Conservation (phyloP, 2,888 invertebrate genomes). For the Epirrita christyi region DNA sequence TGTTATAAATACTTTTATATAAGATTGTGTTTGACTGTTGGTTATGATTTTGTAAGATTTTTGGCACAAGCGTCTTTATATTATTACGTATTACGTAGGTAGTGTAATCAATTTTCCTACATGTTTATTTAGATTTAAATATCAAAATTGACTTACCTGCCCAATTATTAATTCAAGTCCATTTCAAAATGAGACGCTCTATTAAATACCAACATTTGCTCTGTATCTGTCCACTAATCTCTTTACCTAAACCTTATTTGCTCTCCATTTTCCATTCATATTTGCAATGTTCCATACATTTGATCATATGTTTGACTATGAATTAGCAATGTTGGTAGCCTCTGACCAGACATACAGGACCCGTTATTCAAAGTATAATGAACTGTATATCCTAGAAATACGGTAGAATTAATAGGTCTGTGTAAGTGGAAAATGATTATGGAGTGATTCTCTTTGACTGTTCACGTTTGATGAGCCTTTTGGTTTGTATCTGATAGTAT, state of each 20-base stretch:
- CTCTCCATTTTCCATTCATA: slow-evolving; percentile 41
- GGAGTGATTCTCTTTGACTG: slow-evolving; percentile 47
- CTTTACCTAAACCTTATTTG: slow-evolving; percentile 32
- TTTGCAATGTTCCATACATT: slow-evolving; percentile 39
- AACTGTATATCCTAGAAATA: slow-evolving; percentile 1
- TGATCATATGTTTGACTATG: slow-evolving; percentile 42
- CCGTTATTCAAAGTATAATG: neutral
- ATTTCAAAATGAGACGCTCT: slow-evolving; percentile 19
- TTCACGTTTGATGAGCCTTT: slow-evolving; percentile 41
- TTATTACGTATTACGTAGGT: too few relatives aligned
- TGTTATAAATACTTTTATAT: too few relatives aligned
- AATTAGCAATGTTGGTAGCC: slow-evolving; percentile 39
- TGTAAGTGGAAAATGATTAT: slow-evolving; percentile 10
- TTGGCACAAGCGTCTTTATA: too few relatives aligned
- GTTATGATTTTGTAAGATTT: too few relatives aligned
- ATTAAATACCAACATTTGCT: slow-evolving; percentile 26
- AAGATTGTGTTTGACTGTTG: too few relatives aligned
- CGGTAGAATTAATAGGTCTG: slow-evolving; percentile 14
- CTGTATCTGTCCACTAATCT: slow-evolving; percentile 34
- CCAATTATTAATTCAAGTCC: slow-evolving; percentile 11
- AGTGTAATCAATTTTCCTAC: too few relatives aligned
- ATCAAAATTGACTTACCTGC: too few relatives aligned
- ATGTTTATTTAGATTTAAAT: too few relatives aligned
- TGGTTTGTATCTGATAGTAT: slow-evolving; percentile 33
- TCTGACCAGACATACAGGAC: slow-evolving; percentile 17